A percentile compares a stretch with the other conserved stretches of the same genome.
Conservation (phyloP, 92 coral and sea anemone species). For the Phenganax subtilis region DNA sequence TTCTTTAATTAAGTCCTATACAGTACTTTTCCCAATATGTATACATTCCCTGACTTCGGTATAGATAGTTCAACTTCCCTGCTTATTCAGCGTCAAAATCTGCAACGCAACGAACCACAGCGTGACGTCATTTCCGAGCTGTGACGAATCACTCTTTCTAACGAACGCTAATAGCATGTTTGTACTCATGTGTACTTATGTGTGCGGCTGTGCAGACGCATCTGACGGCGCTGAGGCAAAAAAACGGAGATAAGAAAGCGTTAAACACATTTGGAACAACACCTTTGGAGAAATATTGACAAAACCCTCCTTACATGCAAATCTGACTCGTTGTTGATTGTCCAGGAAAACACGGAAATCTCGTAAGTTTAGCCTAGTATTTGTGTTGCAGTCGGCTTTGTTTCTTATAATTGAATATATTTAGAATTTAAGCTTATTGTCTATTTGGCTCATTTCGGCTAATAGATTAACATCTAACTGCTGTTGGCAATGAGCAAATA, state of each 20-base stretch:
- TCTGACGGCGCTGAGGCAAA: background rate
- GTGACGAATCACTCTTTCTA: background rate
- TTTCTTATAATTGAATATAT: background rate
- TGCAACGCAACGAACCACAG: background rate
- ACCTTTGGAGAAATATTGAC: background rate
- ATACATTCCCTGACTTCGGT: too few relatives aligned
- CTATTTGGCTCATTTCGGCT: background rate
- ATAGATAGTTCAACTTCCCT: too few relatives aligned
- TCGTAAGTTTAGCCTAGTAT: background rate
- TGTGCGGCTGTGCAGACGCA: background rate
- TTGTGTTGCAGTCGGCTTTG: background rate
- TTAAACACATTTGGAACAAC: background rate
- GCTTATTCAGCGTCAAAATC: too few relatives aligned
- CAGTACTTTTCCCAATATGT: too few relatives aligned
- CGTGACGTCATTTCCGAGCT: slow-evolving; percentile 7
- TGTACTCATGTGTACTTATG: background rate
- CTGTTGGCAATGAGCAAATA: background rate
- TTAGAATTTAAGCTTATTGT: slow-evolving; percentile 10
- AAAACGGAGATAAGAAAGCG: background rate
- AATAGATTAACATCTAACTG: background rate
- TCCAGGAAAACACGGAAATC: background rate
- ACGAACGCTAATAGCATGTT: background rate
- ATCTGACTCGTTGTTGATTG: background rate
- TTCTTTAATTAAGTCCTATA: too few relatives aligned
- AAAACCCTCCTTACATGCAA: background rate